phyloP scores from a whole-genome alignment of 1,140 invertebrate genomes.

The Pseudomyrmex sp. region DNA sequence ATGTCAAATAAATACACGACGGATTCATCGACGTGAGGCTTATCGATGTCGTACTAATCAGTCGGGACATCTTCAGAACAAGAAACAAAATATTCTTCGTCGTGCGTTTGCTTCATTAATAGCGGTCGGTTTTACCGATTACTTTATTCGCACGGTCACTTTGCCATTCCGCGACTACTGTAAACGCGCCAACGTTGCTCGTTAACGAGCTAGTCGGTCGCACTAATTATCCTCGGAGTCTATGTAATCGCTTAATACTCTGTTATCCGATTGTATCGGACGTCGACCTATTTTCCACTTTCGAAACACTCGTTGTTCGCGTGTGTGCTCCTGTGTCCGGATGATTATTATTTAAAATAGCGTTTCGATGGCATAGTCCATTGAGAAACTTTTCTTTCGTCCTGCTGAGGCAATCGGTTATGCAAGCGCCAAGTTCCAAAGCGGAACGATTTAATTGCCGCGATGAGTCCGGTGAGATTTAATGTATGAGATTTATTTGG shows the following conservation, averaged over 20 bases:
- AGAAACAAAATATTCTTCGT: background rate
- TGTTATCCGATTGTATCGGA: constrained; percentile 68
- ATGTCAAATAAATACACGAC: constrained; percentile 53
- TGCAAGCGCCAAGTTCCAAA: constrained; percentile 48
- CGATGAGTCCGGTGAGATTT: constrained; percentile 45
- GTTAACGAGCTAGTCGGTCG: constrained; percentile 44
- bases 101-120: background rate
- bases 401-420: constrained; percentile 49
- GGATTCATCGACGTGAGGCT: constrained; percentile 44
- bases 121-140: constrained; percentile 17
- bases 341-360: constrained; percentile 55
- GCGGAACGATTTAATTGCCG: constrained; percentile 60
- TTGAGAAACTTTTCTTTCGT: constrained; percentile 57
- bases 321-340: constrained; percentile 5
- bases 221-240: constrained; percentile 68
- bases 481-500: constrained; percentile 43
- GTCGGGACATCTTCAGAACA: background rate
- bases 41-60: constrained; percentile 27
- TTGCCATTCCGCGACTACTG: constrained; percentile 30
- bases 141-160: constrained; percentile 32
- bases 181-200: constrained; percentile 49
- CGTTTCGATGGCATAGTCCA: constrained; percentile 46
- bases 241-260: constrained; percentile 70
- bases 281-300: constrained; percentile 68
- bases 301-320: constrained; percentile 54